Conservation (phyloP, 2,888 invertebrate species). For the Drosophila tanythrix region DNA sequence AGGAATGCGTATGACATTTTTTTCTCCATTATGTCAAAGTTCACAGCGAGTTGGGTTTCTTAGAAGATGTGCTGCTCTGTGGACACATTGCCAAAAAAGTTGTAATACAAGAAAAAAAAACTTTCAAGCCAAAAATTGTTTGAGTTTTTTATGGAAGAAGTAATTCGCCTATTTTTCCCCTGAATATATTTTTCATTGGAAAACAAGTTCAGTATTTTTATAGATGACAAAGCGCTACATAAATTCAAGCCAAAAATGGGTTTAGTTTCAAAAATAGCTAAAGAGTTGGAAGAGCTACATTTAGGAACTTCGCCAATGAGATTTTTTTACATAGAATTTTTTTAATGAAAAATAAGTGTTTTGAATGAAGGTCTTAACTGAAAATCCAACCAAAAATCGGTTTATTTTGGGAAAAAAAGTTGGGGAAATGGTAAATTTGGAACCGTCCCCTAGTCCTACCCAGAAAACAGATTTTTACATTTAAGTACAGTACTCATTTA, state of each 20-base stretch:
- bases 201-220: background rate
- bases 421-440: too few relatives aligned
- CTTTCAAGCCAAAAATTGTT: background rate
- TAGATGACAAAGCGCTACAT: background rate
- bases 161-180: too few relatives aligned
- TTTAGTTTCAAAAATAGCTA: background rate
- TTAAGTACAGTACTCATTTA: background rate
- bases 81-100: background rate
- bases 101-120: background rate
- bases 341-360: too few relatives aligned
- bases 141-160: background rate
- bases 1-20: background rate
- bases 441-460: too few relatives aligned
- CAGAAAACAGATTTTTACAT: background rate
- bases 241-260: background rate
- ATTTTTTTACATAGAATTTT: too few relatives aligned
- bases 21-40: conserved; percentile 2
- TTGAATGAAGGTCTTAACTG: too few relatives aligned
- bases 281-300: too few relatives aligned
- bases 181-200: too few relatives aligned
- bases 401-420: too few relatives aligned
- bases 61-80: background rate
- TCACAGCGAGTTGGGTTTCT: background rate
- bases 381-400: too few relatives aligned
- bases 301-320: too few relatives aligned